Conservation (phyloP, 2,113 vertebrate species). For the Tenebrosternarchus preto region DNA sequence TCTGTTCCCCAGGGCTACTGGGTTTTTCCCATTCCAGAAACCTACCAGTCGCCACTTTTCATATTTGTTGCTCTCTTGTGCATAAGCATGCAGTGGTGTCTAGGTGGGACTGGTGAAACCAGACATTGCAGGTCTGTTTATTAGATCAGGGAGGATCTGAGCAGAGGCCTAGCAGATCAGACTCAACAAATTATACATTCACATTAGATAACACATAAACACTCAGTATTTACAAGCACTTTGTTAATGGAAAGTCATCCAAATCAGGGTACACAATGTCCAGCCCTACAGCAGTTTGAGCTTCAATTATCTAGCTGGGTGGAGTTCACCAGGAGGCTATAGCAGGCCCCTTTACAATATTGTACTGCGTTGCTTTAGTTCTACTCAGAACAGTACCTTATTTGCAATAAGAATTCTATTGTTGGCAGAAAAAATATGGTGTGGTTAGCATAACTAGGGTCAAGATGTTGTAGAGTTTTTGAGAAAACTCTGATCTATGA, state of each 20-base stretch:
- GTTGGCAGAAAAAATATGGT: too few species aligned
- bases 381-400: not conserved
- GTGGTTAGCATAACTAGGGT: too few species aligned
- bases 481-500: too few species aligned
- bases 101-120: conserved; percentile 22
- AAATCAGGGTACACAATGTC: not conserved
- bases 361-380: not conserved
- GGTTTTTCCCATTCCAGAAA: conserved; percentile 32
- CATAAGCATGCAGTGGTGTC: conserved; percentile 14
- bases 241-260: not conserved
- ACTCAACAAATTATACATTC: not conserved
- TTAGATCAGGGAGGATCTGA: conserved; percentile 40
- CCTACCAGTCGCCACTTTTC: conserved; percentile 44
- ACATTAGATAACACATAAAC: too few species aligned
- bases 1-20: conserved; percentile 37
- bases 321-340: too few species aligned
- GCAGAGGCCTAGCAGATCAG: not conserved
- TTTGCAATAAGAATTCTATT: too few species aligned
- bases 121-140: conserved; percentile 41
- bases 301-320: not conserved
- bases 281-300: not conserved
- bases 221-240: not conserved
- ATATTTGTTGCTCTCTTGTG: conserved; percentile 24
- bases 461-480: too few species aligned
- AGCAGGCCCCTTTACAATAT: too few species aligned